Evolutionary conservation across 64 coral and sea anemone species (phyloP).

Genomic region (Montipora cactus): DNA sequence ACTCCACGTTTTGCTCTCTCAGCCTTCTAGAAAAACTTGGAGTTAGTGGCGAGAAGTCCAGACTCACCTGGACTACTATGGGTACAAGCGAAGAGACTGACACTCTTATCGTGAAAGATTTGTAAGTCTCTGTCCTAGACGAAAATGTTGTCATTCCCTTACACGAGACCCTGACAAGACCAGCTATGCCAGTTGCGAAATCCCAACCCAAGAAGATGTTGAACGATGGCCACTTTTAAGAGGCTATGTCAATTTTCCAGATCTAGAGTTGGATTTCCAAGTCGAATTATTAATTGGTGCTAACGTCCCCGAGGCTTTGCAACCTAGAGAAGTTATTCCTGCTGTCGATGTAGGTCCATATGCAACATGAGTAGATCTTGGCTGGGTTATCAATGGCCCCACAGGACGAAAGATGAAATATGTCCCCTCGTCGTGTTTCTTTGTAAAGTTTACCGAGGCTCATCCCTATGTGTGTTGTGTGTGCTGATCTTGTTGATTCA

Average conservation of each 20-base stretch:
- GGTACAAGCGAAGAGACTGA: not conserved
- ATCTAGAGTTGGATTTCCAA: too few relatives aligned
- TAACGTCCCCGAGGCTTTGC: not conserved
- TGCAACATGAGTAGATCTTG: not conserved
- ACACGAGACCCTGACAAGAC: slow-evolving; percentile 11
- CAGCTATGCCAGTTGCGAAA: slow-evolving; percentile 22
- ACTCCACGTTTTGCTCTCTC: slow-evolving; percentile 11
- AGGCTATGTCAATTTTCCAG: not conserved
- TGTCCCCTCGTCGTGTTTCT: not conserved
- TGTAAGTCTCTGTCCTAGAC: slow-evolving; percentile 18
- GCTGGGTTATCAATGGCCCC: slow-evolving; percentile 39
- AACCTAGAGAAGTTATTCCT: not conserved
- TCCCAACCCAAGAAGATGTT: slow-evolving; percentile 49
- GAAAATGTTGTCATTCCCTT: slow-evolving; percentile 7
- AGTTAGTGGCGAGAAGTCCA: slow-evolving; percentile 1
- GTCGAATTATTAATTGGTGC: too few relatives aligned
- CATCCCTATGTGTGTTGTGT: not conserved
- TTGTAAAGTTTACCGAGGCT: not conserved
- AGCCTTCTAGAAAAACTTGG: not conserved
- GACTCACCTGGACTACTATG: slow-evolving; percentile 5
- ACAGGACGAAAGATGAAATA: not conserved
- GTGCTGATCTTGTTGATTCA: not conserved
- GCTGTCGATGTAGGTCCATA: slow-evolving; percentile 27
- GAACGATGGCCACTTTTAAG: slow-evolving; percentile 13
- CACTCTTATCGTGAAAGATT: not conserved